Percentiles rank a stretch among this genome's conserved stretches.
Evolutionary conservation across 1,140 invertebrate genomes (phyloP).

Genomic region (Orussus abietinus): DNA sequence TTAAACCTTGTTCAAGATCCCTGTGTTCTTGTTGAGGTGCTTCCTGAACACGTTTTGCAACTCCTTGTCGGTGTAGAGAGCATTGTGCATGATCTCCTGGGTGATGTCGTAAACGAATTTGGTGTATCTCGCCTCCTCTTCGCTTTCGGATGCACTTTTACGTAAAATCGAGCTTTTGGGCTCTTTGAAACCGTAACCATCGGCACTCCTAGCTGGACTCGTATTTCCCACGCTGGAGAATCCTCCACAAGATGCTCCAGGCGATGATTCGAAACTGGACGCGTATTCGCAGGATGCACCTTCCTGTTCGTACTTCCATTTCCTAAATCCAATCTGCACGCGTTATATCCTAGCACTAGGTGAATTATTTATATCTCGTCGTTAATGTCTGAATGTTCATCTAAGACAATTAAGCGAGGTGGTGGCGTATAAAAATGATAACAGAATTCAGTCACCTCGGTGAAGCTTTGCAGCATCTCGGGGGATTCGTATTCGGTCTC

Average conservation of each 20-base stretch:
- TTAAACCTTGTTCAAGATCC: constrained; percentile 15
- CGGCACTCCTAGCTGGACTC: not conserved
- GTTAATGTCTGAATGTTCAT: too few relatives aligned
- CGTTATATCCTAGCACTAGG: too few relatives aligned
- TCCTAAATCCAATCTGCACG: too few relatives aligned
- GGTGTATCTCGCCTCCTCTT: constrained; percentile 48
- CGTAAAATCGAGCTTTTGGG: not conserved
- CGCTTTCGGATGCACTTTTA: constrained; percentile 1
- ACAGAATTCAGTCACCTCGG: constrained; percentile 9
- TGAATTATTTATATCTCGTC: too few relatives aligned
- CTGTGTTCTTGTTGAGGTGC: constrained; percentile 42
- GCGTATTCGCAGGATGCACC: constrained; percentile 9
- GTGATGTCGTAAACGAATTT: constrained; percentile 56
- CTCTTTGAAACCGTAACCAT: not conserved
- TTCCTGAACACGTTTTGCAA: constrained; percentile 46
- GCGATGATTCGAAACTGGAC: constrained; percentile 20
- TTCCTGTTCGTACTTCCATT: constrained; percentile 2
- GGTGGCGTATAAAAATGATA: too few relatives aligned
- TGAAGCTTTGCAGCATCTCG: not conserved
- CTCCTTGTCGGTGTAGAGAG: constrained; percentile 52
- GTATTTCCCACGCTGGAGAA: constrained; percentile 4
- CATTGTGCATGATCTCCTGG: constrained; percentile 51
- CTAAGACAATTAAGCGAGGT: too few relatives aligned
- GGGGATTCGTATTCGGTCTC: not conserved
- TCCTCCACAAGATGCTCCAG: constrained; percentile 9